phyloP scores from a whole-genome alignment of 92 coral and sea anemone genomes.

The Porites cylindrica region DNA sequence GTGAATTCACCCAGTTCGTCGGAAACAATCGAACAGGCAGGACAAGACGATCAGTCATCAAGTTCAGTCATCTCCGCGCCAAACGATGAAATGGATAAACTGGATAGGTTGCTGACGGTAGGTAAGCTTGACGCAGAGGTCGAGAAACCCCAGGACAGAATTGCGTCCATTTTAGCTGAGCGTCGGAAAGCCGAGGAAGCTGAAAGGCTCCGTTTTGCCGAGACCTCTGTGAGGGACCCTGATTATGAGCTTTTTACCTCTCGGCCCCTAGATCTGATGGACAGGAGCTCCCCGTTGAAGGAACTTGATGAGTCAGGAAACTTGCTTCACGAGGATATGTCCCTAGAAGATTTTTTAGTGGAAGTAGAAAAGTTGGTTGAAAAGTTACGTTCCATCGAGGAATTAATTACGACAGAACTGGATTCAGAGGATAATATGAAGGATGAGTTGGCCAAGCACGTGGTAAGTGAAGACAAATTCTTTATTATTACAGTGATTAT shows the following conservation, averaged over 20 bases:
- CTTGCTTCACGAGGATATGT: slow-evolving; percentile 74
- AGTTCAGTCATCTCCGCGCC: neutral
- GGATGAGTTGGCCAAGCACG: slow-evolving; percentile 94
- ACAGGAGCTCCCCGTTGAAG: slow-evolving; percentile 42
- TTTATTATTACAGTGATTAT: too few species aligned
- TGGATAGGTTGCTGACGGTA: slow-evolving; percentile 22
- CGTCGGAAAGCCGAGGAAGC: slow-evolving; percentile 53
- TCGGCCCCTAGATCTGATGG: slow-evolving; percentile 38
- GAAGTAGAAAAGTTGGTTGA: slow-evolving; percentile 93
- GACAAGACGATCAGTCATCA: neutral
- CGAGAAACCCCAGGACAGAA: slow-evolving; percentile 47
- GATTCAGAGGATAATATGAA: slow-evolving; percentile 74
- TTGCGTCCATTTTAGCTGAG: slow-evolving; percentile 42
- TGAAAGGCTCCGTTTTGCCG: slow-evolving; percentile 46
- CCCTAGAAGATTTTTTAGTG: slow-evolving; percentile 81
- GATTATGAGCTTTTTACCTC: slow-evolving; percentile 50
- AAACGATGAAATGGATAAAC: slow-evolving; percentile 33
- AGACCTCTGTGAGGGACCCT: slow-evolving; percentile 29
- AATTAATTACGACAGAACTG: slow-evolving; percentile 75
- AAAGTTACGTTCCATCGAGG: slow-evolving; percentile 90
- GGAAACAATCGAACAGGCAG: neutral
- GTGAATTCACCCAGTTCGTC: neutral
- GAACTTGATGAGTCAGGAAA: slow-evolving; percentile 77
- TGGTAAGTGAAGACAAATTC: slow-evolving; percentile 69
- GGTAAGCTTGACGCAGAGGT: slow-evolving; percentile 9